Evolutionary conservation across 2,797 vertebrate genomes (phyloP).

Genomic region (Sebastes ruberrimus): DNA sequence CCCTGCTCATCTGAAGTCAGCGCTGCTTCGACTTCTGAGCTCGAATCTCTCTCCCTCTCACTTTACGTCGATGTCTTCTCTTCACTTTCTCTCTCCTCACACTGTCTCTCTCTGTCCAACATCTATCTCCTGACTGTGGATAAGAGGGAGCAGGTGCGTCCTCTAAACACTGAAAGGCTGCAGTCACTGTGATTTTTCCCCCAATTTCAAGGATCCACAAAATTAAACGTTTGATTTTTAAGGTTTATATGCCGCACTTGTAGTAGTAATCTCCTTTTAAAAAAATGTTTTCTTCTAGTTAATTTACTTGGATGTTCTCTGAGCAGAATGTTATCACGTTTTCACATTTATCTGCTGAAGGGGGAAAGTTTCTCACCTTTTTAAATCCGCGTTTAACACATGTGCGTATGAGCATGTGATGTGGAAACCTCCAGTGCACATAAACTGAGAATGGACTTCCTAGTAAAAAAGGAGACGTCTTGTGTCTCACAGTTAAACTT

Average conservation of each 20-base stretch:
- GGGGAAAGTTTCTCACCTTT: not conserved
- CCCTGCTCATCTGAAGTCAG: slow-evolving; percentile 45
- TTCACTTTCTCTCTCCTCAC: slow-evolving; percentile 9
- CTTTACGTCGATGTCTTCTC: not conserved
- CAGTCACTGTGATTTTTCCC: not conserved
- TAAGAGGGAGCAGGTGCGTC: slow-evolving; percentile 44
- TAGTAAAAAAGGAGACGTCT: no score
- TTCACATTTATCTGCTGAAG: not conserved
- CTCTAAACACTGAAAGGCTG: slow-evolving; percentile 2
- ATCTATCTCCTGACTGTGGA: not conserved
- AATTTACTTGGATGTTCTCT: not conserved
- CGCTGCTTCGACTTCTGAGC: not conserved
- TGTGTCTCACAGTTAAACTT: no score
- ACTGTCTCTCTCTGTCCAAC: slow-evolving; percentile 15
- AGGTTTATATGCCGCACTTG: not conserved
- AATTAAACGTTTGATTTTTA: not conserved
- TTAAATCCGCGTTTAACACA: not conserved
- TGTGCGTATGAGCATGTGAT: not conserved
- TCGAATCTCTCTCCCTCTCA: not conserved
- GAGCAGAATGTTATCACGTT: not conserved
- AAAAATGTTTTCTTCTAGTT: not conserved
- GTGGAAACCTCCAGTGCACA: not conserved
- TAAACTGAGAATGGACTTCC: not conserved
- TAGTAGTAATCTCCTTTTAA: not conserved
- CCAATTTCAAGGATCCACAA: not conserved